These are phyloP conservation scores for Vidua macroura DNA, from an alignment of 2,113 vertebrate species.

Conservation along the genomic window DNA sequence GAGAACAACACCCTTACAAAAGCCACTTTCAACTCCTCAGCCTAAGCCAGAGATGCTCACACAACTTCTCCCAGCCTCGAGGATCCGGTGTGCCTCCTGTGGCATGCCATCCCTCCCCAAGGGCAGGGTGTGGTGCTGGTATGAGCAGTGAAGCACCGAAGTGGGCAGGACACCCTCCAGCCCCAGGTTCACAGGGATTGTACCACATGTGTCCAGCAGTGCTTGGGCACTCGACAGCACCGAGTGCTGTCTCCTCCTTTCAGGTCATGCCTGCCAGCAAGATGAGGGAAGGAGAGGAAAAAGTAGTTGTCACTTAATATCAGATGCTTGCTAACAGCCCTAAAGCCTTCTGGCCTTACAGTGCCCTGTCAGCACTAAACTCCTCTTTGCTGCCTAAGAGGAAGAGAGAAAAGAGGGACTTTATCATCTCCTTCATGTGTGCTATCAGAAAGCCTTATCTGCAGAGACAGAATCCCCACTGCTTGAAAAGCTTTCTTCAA, in stretches of 20 bases:
- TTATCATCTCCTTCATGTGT: neutral
- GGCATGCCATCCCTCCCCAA: neutral
- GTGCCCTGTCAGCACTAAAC: neutral
- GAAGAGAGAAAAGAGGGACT: neutral
- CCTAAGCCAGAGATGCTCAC: neutral
- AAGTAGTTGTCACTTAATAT: neutral
- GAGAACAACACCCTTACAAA: neutral
- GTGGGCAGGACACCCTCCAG: neutral
- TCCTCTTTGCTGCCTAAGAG: neutral
- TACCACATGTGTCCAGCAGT: accelerated
- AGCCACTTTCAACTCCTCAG: neutral
- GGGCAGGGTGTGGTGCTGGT: too few species aligned
- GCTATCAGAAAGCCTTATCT: constrained; percentile 25
- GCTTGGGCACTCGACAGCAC: accelerated
- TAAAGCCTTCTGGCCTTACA: neutral
- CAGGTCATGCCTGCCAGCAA: neutral
- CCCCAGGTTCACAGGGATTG: accelerated
- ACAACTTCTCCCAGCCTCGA: accelerated
- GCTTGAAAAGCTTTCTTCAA: constrained; percentile 33
- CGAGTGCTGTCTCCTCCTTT: neutral
- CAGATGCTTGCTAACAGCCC: neutral
- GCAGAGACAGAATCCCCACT: neutral
- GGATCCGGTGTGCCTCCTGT: neutral
- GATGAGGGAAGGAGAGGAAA: neutral
- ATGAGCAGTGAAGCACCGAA: accelerated